Conservation (phyloP, 2,888 invertebrate species). For the Hypercompe scribonia region DNA sequence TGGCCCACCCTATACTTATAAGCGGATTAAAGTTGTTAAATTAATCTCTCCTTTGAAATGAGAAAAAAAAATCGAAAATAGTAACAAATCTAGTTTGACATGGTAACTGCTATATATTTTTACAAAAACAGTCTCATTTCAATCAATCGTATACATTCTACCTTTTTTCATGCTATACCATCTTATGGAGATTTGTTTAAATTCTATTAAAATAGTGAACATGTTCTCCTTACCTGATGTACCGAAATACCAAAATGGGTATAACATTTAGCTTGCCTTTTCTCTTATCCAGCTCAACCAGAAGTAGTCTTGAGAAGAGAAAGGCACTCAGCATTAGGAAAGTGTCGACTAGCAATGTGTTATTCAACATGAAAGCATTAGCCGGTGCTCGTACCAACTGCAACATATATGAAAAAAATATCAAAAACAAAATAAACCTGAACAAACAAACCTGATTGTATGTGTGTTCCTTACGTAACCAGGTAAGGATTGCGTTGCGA, state of each 20-base stretch:
- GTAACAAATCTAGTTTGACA: too few species aligned
- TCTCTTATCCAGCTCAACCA: conserved; percentile 89
- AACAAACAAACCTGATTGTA: not conserved
- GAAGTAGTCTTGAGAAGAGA: conserved; percentile 88
- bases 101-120: too few species aligned
- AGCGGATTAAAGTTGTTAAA: too few species aligned
- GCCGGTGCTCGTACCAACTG: conserved; percentile 86
- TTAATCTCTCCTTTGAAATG: too few species aligned
- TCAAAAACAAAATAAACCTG: not conserved
- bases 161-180: too few species aligned
- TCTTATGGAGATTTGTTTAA: too few species aligned
- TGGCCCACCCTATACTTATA: too few species aligned
- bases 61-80: too few species aligned
- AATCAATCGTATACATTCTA: too few species aligned
- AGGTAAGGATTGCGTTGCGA: not conserved
- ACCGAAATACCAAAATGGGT: conserved; percentile 88
- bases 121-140: too few species aligned
- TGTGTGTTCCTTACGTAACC: not conserved
- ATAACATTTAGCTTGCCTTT: conserved; percentile 88
- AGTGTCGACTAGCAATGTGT: conserved; percentile 90
- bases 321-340: conserved; percentile 91
- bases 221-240: conserved; percentile 86
- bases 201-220: not conserved
- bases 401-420: conserved; percentile 4
- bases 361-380: conserved; percentile 89